phyloP scores from a whole-genome alignment of 2,113 vertebrate species.

The Odontesthes bonariensis region DNA sequence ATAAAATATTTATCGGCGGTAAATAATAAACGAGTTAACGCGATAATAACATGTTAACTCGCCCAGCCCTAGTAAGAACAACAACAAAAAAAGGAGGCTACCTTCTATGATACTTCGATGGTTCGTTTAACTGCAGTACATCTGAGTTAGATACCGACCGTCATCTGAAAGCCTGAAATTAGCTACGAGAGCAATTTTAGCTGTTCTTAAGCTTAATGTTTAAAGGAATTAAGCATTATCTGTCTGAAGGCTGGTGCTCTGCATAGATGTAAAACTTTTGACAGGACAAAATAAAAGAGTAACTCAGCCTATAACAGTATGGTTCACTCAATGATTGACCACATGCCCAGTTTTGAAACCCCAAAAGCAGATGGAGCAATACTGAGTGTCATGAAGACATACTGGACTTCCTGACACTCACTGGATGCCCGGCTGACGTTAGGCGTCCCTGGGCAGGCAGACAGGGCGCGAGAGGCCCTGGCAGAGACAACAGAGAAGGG shows the following conservation, averaged over 20 bases:
- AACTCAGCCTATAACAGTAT: no score
- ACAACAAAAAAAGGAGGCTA: not conserved
- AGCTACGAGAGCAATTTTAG: not conserved
- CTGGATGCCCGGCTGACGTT: not conserved
- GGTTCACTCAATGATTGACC: not conserved
- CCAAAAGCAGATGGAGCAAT: not conserved
- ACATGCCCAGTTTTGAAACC: not conserved
- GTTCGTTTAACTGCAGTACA: not conserved
- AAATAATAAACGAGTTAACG: no score
- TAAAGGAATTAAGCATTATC: not conserved
- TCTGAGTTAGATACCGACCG: no score
- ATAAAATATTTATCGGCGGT: no score
- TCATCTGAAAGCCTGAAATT: slow-evolving; percentile 9
- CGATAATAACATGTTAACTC: no score
- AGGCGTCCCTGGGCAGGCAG: slow-evolving; percentile 7
- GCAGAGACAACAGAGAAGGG: slow-evolving; percentile 64
- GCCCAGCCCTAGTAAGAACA: no score
- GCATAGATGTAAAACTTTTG: not conserved
- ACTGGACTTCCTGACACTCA: not conserved
- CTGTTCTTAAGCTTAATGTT: not conserved
- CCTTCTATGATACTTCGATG: not conserved
- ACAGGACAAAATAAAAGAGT: no score
- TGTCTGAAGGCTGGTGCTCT: not conserved
- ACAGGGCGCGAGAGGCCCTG: slow-evolving; percentile 22
- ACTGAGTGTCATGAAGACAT: not conserved